A percentile compares a stretch with the other conserved stretches of the same genome.
phyloP scores from a whole-genome alignment of 2,888 invertebrate species.

The Drosophila buzzatii region DNA sequence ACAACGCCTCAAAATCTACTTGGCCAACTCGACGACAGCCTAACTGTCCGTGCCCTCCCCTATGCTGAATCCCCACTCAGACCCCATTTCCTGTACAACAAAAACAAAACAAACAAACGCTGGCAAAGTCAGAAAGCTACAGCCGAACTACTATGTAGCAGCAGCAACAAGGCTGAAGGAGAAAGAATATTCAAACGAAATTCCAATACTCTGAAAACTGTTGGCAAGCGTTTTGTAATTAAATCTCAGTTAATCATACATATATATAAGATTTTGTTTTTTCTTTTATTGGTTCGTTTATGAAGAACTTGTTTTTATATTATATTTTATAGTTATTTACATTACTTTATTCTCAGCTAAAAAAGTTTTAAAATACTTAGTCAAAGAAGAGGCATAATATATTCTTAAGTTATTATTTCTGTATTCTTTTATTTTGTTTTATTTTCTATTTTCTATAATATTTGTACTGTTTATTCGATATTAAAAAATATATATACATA shows the following conservation, averaged over 20 bases:
- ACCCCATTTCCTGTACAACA: conserved; percentile 8
- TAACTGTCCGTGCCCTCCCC: conserved; percentile 17
- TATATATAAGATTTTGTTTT: too few relatives aligned
- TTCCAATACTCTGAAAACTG: conserved; percentile 9
- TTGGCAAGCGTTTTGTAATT: not conserved
- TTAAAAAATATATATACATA: too few relatives aligned
- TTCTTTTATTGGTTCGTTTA: too few relatives aligned
- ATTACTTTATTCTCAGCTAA: too few relatives aligned
- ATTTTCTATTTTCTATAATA: too few relatives aligned
- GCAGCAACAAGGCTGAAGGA: conserved; percentile 19
- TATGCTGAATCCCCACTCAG: not conserved
- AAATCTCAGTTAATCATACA: not conserved
- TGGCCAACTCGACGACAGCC: conserved; percentile 35
- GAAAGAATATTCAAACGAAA: not conserved
- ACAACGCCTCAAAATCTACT: conserved; percentile 71
- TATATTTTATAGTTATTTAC: too few relatives aligned
- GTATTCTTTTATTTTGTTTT: too few relatives aligned
- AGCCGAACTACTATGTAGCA: conserved; percentile 56
- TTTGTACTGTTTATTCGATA: too few relatives aligned
- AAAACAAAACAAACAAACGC: conserved; percentile 55
- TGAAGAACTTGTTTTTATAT: too few relatives aligned
- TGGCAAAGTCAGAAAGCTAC: conserved; percentile 53
- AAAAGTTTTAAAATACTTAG: too few relatives aligned
- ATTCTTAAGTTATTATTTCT: too few relatives aligned
- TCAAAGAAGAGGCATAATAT: too few relatives aligned